phyloP scores from a whole-genome alignment of 2,113 vertebrate genomes.

The Callocephalon fimbriatum region DNA sequence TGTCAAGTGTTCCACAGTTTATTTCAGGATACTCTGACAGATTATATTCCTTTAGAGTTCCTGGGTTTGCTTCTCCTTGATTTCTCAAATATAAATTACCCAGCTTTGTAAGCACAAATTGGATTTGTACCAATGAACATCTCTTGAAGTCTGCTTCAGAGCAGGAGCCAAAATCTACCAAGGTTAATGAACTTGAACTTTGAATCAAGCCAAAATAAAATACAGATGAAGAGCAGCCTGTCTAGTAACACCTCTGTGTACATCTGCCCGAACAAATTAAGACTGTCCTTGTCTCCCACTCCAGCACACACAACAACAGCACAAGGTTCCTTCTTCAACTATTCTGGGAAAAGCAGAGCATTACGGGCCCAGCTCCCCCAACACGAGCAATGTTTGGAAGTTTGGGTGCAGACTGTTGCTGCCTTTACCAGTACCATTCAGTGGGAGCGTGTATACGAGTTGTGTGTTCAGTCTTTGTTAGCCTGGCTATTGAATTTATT shows the following conservation, averaged over 20 bases:
- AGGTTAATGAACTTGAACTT: neutral
- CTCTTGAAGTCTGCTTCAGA: neutral
- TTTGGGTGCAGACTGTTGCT: neutral
- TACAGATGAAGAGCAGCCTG: neutral
- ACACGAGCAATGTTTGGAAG: accelerated
- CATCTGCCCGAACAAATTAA: neutral
- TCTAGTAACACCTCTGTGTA: neutral
- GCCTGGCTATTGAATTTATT: constrained; percentile 58
- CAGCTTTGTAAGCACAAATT: neutral
- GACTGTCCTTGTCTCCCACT: neutral
- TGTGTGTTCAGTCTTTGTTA: constrained; percentile 46
- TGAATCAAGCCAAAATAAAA: neutral
- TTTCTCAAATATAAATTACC: neutral
- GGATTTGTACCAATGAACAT: neutral
- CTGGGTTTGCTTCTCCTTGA: neutral
- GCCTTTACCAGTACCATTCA: neutral
- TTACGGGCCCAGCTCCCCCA: neutral
- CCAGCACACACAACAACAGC: neutral
- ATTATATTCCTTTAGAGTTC: neutral
- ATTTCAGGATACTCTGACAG: neutral
- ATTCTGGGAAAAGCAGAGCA: neutral
- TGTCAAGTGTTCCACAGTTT: neutral
- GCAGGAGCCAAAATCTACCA: neutral
- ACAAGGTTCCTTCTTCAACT: neutral
- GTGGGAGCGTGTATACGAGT: neutral